These are phyloP conservation scores for Cephus runcator DNA, from an alignment of 2,888 invertebrate species.

Conservation along the genomic window DNA sequence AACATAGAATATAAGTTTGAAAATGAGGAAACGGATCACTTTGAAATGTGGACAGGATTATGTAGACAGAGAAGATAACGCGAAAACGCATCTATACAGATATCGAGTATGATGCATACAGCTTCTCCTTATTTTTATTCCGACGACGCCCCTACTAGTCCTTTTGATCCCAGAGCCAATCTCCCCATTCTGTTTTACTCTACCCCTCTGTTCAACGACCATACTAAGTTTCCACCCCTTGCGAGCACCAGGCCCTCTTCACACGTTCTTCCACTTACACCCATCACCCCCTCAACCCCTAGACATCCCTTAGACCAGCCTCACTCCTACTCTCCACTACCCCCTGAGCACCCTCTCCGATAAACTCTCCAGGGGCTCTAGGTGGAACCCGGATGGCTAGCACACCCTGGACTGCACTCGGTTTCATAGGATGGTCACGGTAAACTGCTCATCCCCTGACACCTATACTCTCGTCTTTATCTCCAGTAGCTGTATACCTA, in stretches of 20 bases:
- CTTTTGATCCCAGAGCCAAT: conserved; percentile 47
- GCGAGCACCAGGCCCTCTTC: conserved; percentile 37
- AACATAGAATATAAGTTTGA: too few relatives aligned
- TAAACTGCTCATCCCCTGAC: conserved; percentile 59
- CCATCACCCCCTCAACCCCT: conserved; percentile 19
- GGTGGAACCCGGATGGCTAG: conserved; percentile 41
- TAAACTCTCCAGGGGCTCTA: conserved; percentile 40
- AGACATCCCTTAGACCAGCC: conserved; percentile 8
- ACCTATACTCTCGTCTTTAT: conserved; percentile 61
- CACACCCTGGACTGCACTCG: conserved; percentile 56
- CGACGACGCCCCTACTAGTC: conserved; percentile 22
- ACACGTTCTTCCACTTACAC: conserved; percentile 53
- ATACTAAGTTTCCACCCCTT: conserved; percentile 25
- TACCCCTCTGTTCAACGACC: conserved; percentile 8
- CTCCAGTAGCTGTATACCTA: conserved; percentile 42
- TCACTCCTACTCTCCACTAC: conserved; percentile 8
- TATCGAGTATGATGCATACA: conserved; percentile 10
- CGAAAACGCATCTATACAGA: conserved; percentile 7
- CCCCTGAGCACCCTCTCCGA: conserved; percentile 34
- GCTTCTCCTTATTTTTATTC: conserved; percentile 31
- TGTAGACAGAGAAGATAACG: neutral
- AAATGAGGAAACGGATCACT: too few relatives aligned
- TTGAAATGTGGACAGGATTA: neutral
- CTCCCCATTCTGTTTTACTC: conserved; percentile 26
- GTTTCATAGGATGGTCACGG: conserved; percentile 58